Percentiles rank a stretch among this genome's conserved stretches.
phyloP scores from a whole-genome alignment of 2,113 vertebrate species.

The Myotis brandtii region DNA sequence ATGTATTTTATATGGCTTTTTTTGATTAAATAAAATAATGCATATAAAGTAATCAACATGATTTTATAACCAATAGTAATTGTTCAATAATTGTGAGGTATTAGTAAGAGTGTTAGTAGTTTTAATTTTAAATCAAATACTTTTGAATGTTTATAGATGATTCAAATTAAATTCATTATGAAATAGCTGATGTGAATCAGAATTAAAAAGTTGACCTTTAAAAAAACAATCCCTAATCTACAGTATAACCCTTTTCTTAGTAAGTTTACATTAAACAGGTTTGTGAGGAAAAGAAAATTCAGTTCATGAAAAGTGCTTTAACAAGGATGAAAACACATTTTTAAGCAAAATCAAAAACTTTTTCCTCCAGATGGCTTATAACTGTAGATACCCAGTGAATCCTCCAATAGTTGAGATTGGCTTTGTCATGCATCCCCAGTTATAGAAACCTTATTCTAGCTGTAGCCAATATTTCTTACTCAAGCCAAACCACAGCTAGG shows the following conservation, averaged over 20 bases:
- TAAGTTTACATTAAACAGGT: not conserved
- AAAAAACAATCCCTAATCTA: not conserved
- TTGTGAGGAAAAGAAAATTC: not conserved
- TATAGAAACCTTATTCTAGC: not conserved
- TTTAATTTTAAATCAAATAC: slow-evolving; percentile 35
- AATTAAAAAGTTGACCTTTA: not conserved
- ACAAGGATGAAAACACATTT: not conserved
- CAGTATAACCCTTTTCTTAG: not conserved
- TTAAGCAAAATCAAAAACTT: not conserved
- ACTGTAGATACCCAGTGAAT: not conserved
- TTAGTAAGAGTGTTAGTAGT: not conserved
- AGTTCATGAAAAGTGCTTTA: slow-evolving; percentile 2
- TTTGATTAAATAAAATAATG: not conserved
- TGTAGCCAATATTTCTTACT: not conserved
- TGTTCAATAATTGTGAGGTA: not conserved
- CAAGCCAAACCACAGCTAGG: not conserved
- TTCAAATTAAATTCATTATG: not conserved
- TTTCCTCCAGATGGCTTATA: not conserved
- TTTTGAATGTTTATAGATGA: not conserved
- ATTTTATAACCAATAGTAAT: not conserved
- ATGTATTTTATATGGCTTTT: not conserved
- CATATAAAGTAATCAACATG: not conserved
- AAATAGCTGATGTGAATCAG: not conserved
- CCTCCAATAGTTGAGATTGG: not conserved
- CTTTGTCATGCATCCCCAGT: not conserved